Base-by-base conservation (phyloP, 2,888 invertebrate species). In the Oeneis ivallda region DNA sequence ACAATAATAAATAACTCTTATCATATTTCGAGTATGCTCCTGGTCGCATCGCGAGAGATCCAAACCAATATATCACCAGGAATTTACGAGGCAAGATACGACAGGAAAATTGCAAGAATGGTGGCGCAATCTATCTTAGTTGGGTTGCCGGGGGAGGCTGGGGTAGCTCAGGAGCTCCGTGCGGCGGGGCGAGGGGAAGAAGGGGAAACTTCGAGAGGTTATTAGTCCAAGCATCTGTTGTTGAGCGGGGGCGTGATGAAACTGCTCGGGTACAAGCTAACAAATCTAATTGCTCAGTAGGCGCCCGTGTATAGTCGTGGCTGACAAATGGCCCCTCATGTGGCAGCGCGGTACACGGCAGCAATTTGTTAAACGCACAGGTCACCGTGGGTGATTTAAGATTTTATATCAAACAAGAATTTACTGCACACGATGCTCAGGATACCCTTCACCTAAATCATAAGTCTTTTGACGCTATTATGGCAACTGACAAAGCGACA, bases 61-160 rank as follows among this genome's bases (percentile, higher is more conserved):
- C 92, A 76, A 89, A 90, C 89, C 94, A 93, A 95, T 96, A 95
- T 95, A 95, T 96, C 95, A 95, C 95, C 89, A 93, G 92, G 94
- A 95, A 95, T 96, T 95, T 96, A 96, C 95, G 95, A 94, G 94
- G 94, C 93, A 94, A 95, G 95, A 95, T 96, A 96, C 96, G 96
- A 96, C 96, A 96, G 96, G 95, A 95, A 96, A 96, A 96, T 96
- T 96, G 96, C 96, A 96, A 96, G 96, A 96, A 96, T 96, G 96
- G 95, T 95, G 95, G 95, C 94, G 95, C 95, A 95, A 96, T 96
- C 95, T 95, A 96, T 96, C 96, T 96, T 94, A 94, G 94, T 94
- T 94, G 94, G 93, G 93, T 93, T 87, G 92, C 77, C 85, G 86
- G 89, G 87, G 86, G 86, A 85, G 89, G 84, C 82, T 84, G 83